phyloP scores from a whole-genome alignment of 2,113 vertebrate genomes.

The Patagioenas fasciata region DNA sequence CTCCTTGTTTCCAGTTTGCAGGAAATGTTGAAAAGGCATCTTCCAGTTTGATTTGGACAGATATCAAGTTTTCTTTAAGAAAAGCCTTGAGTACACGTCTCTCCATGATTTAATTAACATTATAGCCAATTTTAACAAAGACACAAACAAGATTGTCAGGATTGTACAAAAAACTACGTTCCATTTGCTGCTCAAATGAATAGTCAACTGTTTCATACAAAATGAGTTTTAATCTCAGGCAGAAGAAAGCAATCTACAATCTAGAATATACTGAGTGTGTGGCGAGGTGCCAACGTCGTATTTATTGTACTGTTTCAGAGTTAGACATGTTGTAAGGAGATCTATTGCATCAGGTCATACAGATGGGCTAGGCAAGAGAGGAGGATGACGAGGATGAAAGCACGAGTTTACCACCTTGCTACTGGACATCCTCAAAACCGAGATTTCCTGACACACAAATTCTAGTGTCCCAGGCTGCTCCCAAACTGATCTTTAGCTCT shows the following conservation, averaged over 20 bases:
- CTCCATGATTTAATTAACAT: background rate
- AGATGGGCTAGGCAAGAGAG: background rate
- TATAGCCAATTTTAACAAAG: background rate
- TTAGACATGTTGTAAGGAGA: background rate
- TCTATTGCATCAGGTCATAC: background rate
- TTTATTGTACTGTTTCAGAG: accelerated
- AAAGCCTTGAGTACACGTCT: background rate
- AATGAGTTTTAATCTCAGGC: background rate
- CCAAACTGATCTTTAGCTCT: background rate
- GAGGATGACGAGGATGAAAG: background rate
- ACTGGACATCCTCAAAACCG: constrained; percentile 17
- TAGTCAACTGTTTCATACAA: background rate
- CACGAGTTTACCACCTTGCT: constrained; percentile 2
- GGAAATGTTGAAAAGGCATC: background rate
- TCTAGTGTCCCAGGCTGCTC: background rate
- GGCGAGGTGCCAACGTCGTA: background rate
- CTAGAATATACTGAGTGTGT: background rate
- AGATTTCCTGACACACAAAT: background rate
- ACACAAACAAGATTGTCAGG: background rate
- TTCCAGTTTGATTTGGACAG: background rate
- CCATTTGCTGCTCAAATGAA: background rate
- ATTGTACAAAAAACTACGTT: background rate
- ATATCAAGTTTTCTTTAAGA: background rate
- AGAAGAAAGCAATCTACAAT: background rate
- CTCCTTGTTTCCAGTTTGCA: background rate